Base-by-base conservation (phyloP, 2,888 invertebrate species). In the Campopleginae sp. region DNA sequence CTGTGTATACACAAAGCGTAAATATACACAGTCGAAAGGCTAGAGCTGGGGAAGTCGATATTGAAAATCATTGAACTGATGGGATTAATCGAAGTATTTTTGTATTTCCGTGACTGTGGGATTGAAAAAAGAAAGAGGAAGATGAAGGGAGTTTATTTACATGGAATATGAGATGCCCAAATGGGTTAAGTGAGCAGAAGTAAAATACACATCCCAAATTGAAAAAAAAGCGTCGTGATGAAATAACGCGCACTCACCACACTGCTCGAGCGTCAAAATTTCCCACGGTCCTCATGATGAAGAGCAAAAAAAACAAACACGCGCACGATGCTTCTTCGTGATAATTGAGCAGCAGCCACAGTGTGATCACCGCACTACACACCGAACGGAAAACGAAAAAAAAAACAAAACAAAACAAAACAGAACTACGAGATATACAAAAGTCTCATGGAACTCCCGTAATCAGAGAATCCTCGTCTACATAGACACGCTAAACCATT, bases 401-500 rank as follows among this genome's bases (percentile, higher is more conserved):
- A 48, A 42, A 27, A 58, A 76, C 48, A 65, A 65, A 61, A 75
- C 61, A 61, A 76, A 76, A 66, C 63, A 63, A 74, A 74, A n/a
- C n/a, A n/a, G n/a, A 74, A 76, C 75, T 54, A 72, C 6, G 38
- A 75, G 38, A 33, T 48, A 66, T 48, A 79, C 70, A 68, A 68
- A 68, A 77, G 51, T 23, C 31, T 65, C 65, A 19, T 14, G 33
- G 65, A 65, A 65, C 48, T 65, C n/a, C 8, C 33, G 75, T 46
- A 48, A 63, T 31, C 31, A 63, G 75, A 75, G n/a, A 75, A 58
- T n/a, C 42, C 14, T 44, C 42, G 58, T 44, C 65, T 63, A 75
- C 63, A 65, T 65, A 76, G 76, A 31, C 94, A 95, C 95, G 94
- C 95, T 90, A 91, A 92, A 95, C 95, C 95, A 95, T 96, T 96